These are phyloP conservation scores for Trachythela sp. DNA, from an alignment of 64 coral and sea anemone species.

Conservation along the genomic window DNA sequence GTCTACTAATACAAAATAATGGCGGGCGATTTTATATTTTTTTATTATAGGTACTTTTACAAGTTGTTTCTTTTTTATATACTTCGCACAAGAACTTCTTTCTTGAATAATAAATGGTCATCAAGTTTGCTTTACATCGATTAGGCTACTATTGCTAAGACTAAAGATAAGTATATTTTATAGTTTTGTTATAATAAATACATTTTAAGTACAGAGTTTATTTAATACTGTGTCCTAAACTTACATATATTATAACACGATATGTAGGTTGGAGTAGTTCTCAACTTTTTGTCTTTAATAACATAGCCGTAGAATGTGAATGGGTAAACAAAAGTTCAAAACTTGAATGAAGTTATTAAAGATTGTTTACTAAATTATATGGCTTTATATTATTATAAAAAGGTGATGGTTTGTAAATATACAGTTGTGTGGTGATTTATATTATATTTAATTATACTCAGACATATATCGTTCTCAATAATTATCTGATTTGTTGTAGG, in stretches of 20 bases:
- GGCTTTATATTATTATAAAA: too few relatives aligned
- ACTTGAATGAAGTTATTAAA: too few relatives aligned
- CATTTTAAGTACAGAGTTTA: not conserved
- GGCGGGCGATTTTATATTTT: too few relatives aligned
- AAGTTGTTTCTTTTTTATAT: not conserved
- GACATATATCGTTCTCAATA: too few relatives aligned
- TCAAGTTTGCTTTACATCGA: not conserved
- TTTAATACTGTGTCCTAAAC: not conserved
- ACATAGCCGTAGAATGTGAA: not conserved
- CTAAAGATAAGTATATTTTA: not conserved
- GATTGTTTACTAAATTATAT: too few relatives aligned
- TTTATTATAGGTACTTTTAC: not conserved
- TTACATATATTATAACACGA: not conserved
- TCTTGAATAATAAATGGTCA: not conserved
- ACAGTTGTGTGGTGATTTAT: not conserved
- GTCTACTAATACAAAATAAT: not conserved
- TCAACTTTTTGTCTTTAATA: not conserved
- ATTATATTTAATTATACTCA: not conserved
- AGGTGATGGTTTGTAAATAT: too few relatives aligned
- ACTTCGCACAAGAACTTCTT: not conserved
- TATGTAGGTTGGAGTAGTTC: not conserved
- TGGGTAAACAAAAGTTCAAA: too few relatives aligned
- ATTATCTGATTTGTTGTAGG: not conserved
- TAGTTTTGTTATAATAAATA: too few relatives aligned
- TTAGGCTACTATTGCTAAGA: not conserved